A percentile compares a stretch with the other conserved stretches of the same genome.
Evolutionary conservation across 2,113 vertebrate species (phyloP).

Genomic region (Channa maculata): DNA sequence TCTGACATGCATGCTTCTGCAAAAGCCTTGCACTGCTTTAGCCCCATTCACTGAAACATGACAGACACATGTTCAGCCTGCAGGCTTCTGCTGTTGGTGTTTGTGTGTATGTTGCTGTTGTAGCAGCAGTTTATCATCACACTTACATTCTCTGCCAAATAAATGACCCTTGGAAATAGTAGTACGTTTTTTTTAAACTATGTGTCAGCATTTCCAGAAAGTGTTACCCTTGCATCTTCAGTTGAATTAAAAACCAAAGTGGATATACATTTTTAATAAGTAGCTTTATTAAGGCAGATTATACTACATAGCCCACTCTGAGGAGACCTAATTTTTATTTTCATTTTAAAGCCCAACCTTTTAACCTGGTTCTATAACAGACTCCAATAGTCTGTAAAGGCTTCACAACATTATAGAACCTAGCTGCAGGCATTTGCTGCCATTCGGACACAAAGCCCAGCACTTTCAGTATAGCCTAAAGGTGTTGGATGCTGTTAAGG

Average conservation of each 20-base stretch:
- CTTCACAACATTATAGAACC: not conserved
- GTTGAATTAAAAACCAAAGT: not conserved
- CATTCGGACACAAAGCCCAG: not conserved
- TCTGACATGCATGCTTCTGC: slow-evolving; percentile 66
- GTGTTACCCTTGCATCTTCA: not conserved
- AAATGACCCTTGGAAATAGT: slow-evolving; percentile 7
- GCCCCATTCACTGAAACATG: slow-evolving; percentile 27
- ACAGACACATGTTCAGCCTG: slow-evolving; percentile 21
- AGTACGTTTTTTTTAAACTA: not conserved
- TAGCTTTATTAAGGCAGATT: not conserved
- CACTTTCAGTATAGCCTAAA: not conserved
- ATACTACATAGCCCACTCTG: not conserved
- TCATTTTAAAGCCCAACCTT: not conserved
- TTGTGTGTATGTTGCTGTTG: slow-evolving; percentile 35
- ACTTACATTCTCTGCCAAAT: slow-evolving; percentile 28
- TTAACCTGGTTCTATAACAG: not conserved
- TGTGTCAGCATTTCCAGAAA: not conserved
- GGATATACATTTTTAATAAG: not conserved
- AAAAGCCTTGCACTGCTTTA: slow-evolving; percentile 58
- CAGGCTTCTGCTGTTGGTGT: slow-evolving; percentile 40
- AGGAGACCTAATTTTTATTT: too few relatives aligned
- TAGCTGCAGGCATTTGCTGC: not conserved
- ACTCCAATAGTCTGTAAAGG: not conserved
- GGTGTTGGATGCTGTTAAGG: not conserved
- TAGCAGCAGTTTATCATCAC: not conserved